Conservation (phyloP, 2,113 vertebrate species). For the Procavia capensis region DNA sequence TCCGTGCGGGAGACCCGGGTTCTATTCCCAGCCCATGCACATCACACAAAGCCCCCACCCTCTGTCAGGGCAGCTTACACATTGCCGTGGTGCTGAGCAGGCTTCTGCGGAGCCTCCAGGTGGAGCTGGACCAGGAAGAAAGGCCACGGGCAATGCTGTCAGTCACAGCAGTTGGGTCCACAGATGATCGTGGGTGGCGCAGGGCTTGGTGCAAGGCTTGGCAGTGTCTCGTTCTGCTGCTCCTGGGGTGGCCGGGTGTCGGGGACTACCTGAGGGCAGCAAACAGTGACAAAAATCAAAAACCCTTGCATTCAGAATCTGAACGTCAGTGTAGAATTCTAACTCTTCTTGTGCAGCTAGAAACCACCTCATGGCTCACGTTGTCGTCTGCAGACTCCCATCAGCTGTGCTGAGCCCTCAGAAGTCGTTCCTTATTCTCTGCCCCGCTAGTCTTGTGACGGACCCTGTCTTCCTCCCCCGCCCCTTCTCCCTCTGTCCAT, state of each 20-base stretch:
- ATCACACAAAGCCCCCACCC: background rate
- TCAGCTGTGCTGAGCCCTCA: background rate
- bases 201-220: too few relatives aligned
- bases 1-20: background rate
- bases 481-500: background rate
- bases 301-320: background rate
- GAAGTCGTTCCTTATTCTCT: too few relatives aligned
- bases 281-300: background rate
- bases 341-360: background rate
- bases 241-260: background rate
- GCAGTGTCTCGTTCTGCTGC: background rate
- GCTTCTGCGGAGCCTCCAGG: background rate
- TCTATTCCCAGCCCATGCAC: background rate
- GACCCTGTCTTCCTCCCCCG: background rate
- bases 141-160: background rate
- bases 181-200: background rate
- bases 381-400: background rate
- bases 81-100: background rate
- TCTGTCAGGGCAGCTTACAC: background rate
- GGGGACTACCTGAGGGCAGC: background rate
- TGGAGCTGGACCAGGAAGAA: background rate
- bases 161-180: background rate
- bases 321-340: background rate
- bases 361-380: accelerated
- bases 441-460: background rate